Conservation (phyloP, 1,140 invertebrate species). For the Drosophila ficusphila region DNA sequence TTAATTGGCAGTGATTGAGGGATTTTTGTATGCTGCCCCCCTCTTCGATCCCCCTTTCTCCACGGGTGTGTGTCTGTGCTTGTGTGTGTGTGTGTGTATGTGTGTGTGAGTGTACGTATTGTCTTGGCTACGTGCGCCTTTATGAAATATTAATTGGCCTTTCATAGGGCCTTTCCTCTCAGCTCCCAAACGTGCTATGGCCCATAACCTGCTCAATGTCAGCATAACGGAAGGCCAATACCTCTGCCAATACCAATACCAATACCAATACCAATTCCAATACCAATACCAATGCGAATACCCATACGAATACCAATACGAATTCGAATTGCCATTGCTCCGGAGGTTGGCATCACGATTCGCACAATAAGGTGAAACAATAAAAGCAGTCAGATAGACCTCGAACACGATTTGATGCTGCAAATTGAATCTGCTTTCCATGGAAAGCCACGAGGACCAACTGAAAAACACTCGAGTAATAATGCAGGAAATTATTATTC, state of each 20-base stretch:
- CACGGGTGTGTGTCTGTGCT: constrained; percentile 11
- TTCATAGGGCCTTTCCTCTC: constrained; percentile 52
- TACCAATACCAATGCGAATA: neutral
- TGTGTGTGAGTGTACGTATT: constrained; percentile 37
- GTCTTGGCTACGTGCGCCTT: constrained; percentile 74
- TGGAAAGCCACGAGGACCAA: neutral
- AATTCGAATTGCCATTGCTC: neutral
- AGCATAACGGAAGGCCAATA: constrained; percentile 43
- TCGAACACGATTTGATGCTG: constrained; percentile 33
- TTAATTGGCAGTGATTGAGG: constrained; percentile 83
- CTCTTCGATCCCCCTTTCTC: neutral
- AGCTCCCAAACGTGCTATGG: constrained; percentile 56
- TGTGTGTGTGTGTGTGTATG: constrained; percentile 15
- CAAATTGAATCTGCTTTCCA: constrained; percentile 32
- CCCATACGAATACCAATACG: neutral
- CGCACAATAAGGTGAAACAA: constrained; percentile 46
- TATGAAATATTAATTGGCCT: constrained; percentile 83
- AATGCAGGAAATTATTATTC: constrained; percentile 7
- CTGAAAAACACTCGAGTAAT: neutral
- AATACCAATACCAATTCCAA: constrained; percentile 1
- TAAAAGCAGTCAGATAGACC: constrained; percentile 30
- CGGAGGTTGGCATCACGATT: constrained; percentile 34
- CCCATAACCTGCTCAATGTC: constrained; percentile 70
- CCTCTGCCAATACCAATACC: constrained; percentile 7
- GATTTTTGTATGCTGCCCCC: constrained; percentile 66